Conservation (phyloP, 2,888 invertebrate genomes). For the Nyleta sp. region DNA sequence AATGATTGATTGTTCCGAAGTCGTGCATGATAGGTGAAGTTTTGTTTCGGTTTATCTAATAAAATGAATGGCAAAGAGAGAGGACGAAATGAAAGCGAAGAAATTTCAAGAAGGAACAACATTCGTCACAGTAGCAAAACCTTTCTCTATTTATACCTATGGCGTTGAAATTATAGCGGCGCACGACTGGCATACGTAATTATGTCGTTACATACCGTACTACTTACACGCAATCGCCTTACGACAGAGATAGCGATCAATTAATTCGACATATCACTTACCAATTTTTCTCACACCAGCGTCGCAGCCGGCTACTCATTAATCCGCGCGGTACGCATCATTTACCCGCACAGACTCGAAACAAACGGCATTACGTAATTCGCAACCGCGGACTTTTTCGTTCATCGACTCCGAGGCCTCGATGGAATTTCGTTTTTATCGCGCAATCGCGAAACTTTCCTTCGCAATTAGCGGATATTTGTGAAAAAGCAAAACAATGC, state of each 20-base stretch:
- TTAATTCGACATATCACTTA: conserved; percentile 67
- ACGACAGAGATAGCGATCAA: conserved; percentile 63
- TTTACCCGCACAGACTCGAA: conserved; percentile 2
- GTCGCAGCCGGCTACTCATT: conserved; percentile 31
- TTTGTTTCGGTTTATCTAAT: conserved; percentile 56
- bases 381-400: no score
- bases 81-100: conserved; percentile 66
- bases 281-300: conserved; percentile 55
- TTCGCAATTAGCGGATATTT: conserved; percentile 41
- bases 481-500: conserved; percentile 36
- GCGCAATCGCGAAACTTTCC: conserved; percentile 42
- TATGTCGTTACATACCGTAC: conserved; percentile 62
- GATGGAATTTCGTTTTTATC: conserved; percentile 46
- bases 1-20: conserved; percentile 44
- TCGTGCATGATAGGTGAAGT: conserved; percentile 18
- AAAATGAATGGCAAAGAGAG: conserved; percentile 50
- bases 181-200: conserved; percentile 64
- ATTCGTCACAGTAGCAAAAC: conserved; percentile 64
- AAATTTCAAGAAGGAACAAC: conserved; percentile 65
- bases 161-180: conserved; percentile 58
- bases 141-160: conserved; percentile 64
- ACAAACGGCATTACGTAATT: conserved; percentile 25
- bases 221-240: conserved; percentile 66
- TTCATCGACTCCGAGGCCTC: background rate
- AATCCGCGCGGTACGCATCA: conserved; percentile 12